Conservation (phyloP, 2,797 vertebrate genomes). For the Arnoldichthys spilopterus region DNA sequence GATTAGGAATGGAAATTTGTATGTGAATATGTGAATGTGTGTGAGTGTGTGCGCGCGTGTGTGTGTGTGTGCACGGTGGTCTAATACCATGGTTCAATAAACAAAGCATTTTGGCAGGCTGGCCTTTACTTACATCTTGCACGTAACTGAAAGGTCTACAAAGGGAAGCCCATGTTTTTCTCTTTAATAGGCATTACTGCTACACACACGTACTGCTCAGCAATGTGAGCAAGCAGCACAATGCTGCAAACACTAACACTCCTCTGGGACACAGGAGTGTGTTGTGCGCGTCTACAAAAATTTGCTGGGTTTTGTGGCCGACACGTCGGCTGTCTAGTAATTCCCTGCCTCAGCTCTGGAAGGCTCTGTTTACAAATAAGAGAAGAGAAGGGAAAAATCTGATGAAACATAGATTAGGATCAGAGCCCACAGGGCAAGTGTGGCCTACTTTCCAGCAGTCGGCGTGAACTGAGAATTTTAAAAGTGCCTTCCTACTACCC, state of each 20-base stretch:
- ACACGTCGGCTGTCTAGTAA: conserved; percentile 52
- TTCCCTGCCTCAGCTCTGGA: conserved; percentile 49
- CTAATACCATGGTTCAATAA: conserved; percentile 31
- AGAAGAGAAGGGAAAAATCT: conserved; percentile 62
- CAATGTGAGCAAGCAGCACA: conserved; percentile 16
- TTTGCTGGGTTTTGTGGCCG: conserved; percentile 14
- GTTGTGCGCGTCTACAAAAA: conserved; percentile 24
- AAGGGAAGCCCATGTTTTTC: conserved; percentile 22
- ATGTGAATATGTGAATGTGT: neutral
- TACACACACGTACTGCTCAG: neutral
- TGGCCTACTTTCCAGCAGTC: conserved; percentile 74
- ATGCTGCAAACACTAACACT: conserved; percentile 1
- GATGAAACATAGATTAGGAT: conserved; percentile 81
- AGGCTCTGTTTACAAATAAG: conserved; percentile 62
- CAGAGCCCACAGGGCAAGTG: conserved; percentile 71
- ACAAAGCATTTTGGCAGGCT: conserved; percentile 21
- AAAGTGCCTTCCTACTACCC: conserved; percentile 40
- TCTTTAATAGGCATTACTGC: conserved; percentile 23
- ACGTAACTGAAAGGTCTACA: conserved; percentile 5
- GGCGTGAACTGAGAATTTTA: conserved; percentile 64
- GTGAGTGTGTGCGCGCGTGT: neutral
- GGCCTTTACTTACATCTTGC: conserved; percentile 23
- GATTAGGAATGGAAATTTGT: conserved; percentile 24
- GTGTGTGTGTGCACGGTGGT: neutral
- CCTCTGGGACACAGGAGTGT: conserved; percentile 5